A percentile compares a stretch with the other conserved stretches of the same genome.
Conservation (phyloP, 2,113 vertebrate species). For the Catagonus wagneri region DNA sequence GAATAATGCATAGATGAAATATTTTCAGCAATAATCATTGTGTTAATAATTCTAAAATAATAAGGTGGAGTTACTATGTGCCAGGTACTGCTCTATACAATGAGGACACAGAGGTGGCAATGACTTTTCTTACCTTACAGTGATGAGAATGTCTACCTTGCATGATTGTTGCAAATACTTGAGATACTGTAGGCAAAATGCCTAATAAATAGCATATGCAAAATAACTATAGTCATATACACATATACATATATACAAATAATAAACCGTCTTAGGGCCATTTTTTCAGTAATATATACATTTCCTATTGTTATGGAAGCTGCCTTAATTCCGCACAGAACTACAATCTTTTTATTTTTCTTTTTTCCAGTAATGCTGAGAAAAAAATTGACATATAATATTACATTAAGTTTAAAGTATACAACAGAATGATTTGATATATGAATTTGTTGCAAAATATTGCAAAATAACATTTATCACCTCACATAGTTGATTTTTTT, state of each 20-base stretch:
- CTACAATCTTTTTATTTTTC: neutral
- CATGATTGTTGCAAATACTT: neutral
- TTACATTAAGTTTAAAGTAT: neutral
- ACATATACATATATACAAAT: neutral
- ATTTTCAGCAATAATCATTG: neutral
- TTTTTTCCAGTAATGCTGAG: neutral
- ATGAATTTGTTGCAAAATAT: neutral
- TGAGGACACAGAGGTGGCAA: neutral
- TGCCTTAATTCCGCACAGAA: neutral
- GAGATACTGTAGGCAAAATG: neutral
- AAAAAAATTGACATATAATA: neutral
- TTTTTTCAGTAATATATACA: slow-evolving; percentile 5
- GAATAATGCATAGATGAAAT: neutral
- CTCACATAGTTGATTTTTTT: neutral
- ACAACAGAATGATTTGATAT: neutral
- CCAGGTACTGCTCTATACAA: neutral
- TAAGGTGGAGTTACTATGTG: neutral
- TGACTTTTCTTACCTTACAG: neutral
- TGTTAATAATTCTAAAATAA: neutral
- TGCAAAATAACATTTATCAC: neutral
- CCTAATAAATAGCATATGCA: neutral
- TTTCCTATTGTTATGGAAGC: slow-evolving; percentile 2
- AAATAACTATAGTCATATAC: neutral
- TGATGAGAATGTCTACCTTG: neutral
- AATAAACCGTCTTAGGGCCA: neutral